phyloP scores from a whole-genome alignment of 1,140 invertebrate genomes.

The Caerostris darwini region DNA sequence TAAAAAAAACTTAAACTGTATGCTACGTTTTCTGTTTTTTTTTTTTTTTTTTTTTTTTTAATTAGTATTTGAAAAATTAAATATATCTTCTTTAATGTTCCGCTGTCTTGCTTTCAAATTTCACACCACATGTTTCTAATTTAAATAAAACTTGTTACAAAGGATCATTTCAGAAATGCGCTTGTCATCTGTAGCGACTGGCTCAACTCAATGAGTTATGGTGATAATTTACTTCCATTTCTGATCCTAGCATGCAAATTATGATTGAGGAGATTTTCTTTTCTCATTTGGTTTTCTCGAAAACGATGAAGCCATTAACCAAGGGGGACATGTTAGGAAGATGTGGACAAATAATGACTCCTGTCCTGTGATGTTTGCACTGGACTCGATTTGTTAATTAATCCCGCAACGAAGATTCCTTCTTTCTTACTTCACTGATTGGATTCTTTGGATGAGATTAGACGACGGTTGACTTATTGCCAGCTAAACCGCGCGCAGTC shows the following conservation, averaged over 20 bases:
- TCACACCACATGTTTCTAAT: neutral
- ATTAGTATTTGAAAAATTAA: too few relatives aligned
- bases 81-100: too few relatives aligned
- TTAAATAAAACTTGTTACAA: neutral
- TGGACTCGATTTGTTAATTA: constrained; percentile 70
- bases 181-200: neutral
- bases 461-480: constrained; percentile 37
- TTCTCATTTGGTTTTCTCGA: neutral
- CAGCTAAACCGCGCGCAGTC: neutral
- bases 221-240: constrained; percentile 13
- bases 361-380: constrained; percentile 45
- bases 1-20: too few relatives aligned
- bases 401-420: constrained; percentile 19
- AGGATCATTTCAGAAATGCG: neutral
- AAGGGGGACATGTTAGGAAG: neutral
- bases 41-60: too few relatives aligned
- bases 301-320: neutral
- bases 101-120: neutral
- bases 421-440: neutral
- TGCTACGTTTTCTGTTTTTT: too few relatives aligned
- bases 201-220: neutral
- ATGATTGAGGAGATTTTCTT: constrained; percentile 12
- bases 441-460: constrained; percentile 62
- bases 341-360: constrained; percentile 28
- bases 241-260: constrained; percentile 10